Evolutionary conservation across 2,888 invertebrate species (phyloP).

Genomic region (Cepaea hortensis): DNA sequence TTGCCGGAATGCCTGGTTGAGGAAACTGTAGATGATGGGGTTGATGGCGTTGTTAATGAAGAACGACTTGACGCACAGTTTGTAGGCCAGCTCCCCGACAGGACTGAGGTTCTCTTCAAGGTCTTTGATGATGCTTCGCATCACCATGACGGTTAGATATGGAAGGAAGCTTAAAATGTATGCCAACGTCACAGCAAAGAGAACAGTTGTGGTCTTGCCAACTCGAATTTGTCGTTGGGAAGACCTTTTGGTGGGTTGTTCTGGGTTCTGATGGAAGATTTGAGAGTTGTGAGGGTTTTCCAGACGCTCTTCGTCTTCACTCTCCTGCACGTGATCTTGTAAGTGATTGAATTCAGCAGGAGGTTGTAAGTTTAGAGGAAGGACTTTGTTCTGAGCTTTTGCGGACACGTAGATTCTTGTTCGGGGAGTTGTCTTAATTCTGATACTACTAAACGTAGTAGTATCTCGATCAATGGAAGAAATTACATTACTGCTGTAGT

Average conservation of each 20-base stretch:
- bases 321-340: neutral
- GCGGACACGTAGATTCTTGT: conserved; percentile 19
- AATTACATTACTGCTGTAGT: neutral
- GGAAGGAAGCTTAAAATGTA: conserved; percentile 70
- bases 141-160: conserved; percentile 68
- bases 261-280: neutral
- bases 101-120: conserved; percentile 64
- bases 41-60: conserved; percentile 73
- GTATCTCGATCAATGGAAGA: too few species aligned
- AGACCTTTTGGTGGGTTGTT: neutral
- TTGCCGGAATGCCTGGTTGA: conserved; percentile 68
- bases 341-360: neutral
- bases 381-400: neutral
- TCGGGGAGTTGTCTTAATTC: conserved; percentile 4
- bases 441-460: neutral
- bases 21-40: conserved; percentile 70
- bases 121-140: conserved; percentile 65
- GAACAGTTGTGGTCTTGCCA: conserved; percentile 67
- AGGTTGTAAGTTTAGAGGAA: neutral
- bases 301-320: conserved; percentile 10
- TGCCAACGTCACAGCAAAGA: conserved; percentile 69
- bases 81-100: conserved; percentile 65
- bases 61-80: conserved; percentile 70
- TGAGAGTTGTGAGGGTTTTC: neutral
- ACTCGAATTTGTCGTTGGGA: conserved; percentile 59